Evolutionary conservation across 2,113 vertebrate species (phyloP).

Genomic region (Paedocypris sp.): DNA sequence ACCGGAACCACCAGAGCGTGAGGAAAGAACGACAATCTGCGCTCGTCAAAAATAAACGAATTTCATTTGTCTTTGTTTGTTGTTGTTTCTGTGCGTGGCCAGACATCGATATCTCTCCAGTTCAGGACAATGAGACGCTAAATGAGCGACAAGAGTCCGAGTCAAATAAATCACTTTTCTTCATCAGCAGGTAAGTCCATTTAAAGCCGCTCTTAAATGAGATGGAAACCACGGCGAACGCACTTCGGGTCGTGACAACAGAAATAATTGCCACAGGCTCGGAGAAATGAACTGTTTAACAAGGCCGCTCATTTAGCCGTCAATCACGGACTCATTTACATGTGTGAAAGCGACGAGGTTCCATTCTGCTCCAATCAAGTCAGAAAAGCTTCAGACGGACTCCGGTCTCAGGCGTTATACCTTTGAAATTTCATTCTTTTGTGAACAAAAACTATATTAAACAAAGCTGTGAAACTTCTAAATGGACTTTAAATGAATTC

Average conservation of each 20-base stretch:
- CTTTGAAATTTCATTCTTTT: background rate
- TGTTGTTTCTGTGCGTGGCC: too few relatives aligned
- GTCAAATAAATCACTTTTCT: background rate
- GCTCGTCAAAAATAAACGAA: too few relatives aligned
- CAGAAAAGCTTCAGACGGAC: background rate
- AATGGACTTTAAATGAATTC: background rate
- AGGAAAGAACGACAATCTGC: too few relatives aligned
- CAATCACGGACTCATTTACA: slow-evolving; percentile 17
- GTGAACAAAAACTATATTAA: background rate
- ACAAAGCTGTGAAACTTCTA: background rate
- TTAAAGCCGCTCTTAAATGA: slow-evolving; percentile 8
- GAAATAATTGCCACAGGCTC: slow-evolving; percentile 2
- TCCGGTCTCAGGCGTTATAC: background rate
- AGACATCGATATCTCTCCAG: too few relatives aligned
- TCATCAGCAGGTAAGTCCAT: slow-evolving; percentile 45
- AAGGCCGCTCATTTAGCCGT: slow-evolving; percentile 12
- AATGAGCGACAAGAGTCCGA: too few relatives aligned
- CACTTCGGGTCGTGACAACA: background rate
- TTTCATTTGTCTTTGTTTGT: too few relatives aligned
- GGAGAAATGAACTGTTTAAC: slow-evolving; percentile 14
- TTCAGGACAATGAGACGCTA: too few relatives aligned
- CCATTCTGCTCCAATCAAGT: background rate
- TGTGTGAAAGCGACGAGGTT: background rate
- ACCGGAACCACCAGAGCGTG: too few relatives aligned
- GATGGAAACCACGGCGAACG: background rate